A percentile compares a stretch with the other conserved stretches of the same genome.
Conservation (phyloP, 1,140 invertebrate species). For the Plectrocnemia conspersa region DNA sequence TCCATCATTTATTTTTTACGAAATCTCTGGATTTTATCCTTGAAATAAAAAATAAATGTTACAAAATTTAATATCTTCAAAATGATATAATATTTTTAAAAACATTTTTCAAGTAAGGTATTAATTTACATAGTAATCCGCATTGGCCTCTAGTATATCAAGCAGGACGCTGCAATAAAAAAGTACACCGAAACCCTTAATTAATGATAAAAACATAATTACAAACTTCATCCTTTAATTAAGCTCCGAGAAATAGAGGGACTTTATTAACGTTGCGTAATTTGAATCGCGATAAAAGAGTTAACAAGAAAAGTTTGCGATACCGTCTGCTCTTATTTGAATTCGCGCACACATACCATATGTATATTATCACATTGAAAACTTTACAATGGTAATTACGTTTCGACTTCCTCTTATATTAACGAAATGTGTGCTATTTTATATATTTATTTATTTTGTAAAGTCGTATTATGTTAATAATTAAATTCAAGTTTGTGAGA, state of each 20-base stretch:
- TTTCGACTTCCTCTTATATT: too few species aligned
- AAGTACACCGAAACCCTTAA: conserved; percentile 3
- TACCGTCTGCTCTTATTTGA: too few species aligned
- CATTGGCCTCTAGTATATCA: too few species aligned
- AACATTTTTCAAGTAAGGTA: neutral
- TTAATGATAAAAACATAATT: conserved; percentile 22
- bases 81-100: neutral
- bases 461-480: neutral
- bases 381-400: too few species aligned
- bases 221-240: conserved; percentile 18
- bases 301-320: conserved; percentile 27
- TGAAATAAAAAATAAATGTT: neutral
- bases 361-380: too few species aligned
- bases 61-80: neutral
- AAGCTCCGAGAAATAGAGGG: conserved; percentile 4
- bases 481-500: conserved; percentile 1
- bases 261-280: conserved; percentile 22
- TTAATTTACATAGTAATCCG: neutral
- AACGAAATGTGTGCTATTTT: too few species aligned
- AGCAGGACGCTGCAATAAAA: neutral
- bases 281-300: conserved; percentile 23
- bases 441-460: too few species aligned
- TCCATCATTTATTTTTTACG: neutral
- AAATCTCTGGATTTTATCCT: neutral
- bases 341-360: too few species aligned